Evolutionary conservation across 2,113 vertebrate species (phyloP).

Genomic region (Bothrops jararaca): DNA sequence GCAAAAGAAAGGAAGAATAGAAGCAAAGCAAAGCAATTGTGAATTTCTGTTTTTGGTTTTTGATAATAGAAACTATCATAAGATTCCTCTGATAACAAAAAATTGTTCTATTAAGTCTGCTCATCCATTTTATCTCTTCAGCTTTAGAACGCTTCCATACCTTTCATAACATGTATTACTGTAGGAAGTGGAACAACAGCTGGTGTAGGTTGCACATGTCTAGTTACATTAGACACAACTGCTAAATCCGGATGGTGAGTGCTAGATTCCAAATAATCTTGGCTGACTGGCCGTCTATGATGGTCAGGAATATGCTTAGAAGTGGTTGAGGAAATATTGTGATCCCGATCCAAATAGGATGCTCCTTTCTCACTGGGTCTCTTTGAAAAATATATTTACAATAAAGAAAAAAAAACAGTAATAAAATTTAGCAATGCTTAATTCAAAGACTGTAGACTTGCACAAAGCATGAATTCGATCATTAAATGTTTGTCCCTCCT

Average conservation of each 20-base stretch:
- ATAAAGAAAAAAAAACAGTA: background rate
- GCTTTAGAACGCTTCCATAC: constrained; percentile 25
- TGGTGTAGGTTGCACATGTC: background rate
- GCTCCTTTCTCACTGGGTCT: background rate
- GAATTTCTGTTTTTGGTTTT: background rate
- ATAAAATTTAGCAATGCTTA: background rate
- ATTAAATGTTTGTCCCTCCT: background rate
- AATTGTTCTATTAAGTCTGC: background rate
- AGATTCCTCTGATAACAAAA: background rate
- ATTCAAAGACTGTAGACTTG: background rate
- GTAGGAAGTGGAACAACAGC: background rate
- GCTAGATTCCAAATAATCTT: background rate
- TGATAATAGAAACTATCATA: background rate
- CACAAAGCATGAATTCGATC: background rate
- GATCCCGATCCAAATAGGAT: background rate
- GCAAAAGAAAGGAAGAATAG: background rate
- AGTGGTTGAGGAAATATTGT: background rate
- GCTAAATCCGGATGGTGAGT: background rate
- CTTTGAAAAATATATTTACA: background rate
- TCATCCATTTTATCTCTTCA: background rate
- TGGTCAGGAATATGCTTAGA: background rate
- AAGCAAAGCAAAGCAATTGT: background rate
- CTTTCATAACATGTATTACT: constrained; percentile 24
- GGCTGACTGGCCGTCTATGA: rapidly evolving
- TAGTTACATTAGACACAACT: background rate